Evolutionary conservation across 2,888 invertebrate genomes (phyloP).

Genomic region (Prosapia bicincta): DNA sequence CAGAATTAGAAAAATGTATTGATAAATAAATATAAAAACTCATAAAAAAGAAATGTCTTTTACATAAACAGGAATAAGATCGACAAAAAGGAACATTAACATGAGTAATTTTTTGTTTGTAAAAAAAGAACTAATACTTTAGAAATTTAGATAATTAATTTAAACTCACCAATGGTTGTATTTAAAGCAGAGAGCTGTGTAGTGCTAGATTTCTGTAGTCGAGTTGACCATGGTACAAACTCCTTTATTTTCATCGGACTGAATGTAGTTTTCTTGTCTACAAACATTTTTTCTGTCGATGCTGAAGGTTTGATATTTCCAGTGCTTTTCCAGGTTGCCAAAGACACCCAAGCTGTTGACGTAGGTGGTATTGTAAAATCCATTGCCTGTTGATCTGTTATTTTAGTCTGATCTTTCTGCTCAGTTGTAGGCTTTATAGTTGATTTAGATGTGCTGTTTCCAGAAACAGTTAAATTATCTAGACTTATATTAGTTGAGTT

Average conservation of each 20-base stretch:
- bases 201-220: not conserved
- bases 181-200: not conserved
- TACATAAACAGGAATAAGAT: too few relatives aligned
- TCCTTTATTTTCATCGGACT: not conserved
- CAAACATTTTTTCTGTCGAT: not conserved
- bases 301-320: not conserved
- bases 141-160: too few relatives aligned
- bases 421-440: not conserved
- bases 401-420: not conserved
- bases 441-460: not conserved
- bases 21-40: too few relatives aligned
- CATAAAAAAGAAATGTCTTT: too few relatives aligned
- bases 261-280: not conserved
- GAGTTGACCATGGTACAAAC: not conserved
- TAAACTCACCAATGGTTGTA: not conserved
- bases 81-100: too few relatives aligned
- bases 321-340: not conserved
- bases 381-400: not conserved
- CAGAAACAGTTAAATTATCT: not conserved
- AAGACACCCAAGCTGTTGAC: not conserved
- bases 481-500: not conserved
- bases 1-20: too few relatives aligned
- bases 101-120: too few relatives aligned
- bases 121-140: too few relatives aligned
- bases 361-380: not conserved